These are phyloP conservation scores for Petrophora chlorosata DNA, from an alignment of 2,888 invertebrate genomes.

Conservation along the genomic window DNA sequence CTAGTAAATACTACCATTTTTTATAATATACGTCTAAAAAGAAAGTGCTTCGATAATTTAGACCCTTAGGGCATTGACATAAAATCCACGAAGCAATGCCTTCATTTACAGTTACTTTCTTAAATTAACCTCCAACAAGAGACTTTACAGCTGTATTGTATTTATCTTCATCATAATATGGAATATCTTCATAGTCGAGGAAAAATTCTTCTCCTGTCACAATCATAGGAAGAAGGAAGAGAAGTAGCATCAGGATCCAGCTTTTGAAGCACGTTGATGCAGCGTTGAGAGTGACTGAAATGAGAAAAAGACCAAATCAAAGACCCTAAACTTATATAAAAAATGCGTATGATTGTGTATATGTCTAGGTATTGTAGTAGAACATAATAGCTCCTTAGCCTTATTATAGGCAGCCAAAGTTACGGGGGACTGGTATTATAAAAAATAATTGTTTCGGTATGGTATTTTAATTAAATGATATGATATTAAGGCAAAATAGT, in stretches of 20 bases:
- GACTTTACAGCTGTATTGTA: constrained; percentile 40
- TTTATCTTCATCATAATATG: constrained; percentile 44
- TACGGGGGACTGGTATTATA: too few species aligned
- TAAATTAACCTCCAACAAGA: constrained; percentile 51
- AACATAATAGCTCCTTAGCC: too few species aligned
- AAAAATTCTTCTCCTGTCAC: constrained; percentile 53
- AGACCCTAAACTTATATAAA: too few species aligned
- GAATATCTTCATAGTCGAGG: constrained; percentile 42
- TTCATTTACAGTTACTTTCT: not conserved
- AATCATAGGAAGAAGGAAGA: constrained; percentile 62
- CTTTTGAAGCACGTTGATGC: constrained; percentile 52
- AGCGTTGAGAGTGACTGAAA: constrained; percentile 73
- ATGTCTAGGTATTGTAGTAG: too few species aligned
- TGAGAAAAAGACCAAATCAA: not conserved
- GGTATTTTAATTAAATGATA: too few species aligned
- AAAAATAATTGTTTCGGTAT: too few species aligned
- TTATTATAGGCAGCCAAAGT: too few species aligned
- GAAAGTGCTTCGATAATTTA: constrained; percentile 1
- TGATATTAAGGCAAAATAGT: too few species aligned
- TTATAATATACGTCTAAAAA: not conserved
- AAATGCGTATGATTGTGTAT: too few species aligned
- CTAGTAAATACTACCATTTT: not conserved
- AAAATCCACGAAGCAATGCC: constrained; percentile 1
- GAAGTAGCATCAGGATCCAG: constrained; percentile 63
- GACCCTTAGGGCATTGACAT: not conserved